Evolutionary conservation across 1,140 invertebrate species (phyloP).

Genomic region (Rhizoglyphus robini): DNA sequence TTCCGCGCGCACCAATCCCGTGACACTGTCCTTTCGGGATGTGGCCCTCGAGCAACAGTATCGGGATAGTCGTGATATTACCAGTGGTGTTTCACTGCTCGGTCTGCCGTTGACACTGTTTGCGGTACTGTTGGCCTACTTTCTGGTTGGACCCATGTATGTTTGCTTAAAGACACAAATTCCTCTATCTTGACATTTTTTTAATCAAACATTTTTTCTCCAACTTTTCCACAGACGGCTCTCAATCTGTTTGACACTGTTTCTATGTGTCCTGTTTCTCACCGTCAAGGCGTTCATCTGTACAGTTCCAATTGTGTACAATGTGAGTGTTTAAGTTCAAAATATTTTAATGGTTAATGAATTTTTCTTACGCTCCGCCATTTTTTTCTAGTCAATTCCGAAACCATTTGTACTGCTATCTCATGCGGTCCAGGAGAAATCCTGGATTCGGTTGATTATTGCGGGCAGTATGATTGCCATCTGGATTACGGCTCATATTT

Average conservation of each 20-base stretch:
- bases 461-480: constrained; percentile 15
- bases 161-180: constrained; percentile 5
- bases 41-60: constrained; percentile 27
- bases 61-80: constrained; percentile 27
- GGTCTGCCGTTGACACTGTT: constrained; percentile 28
- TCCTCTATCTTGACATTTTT: not conserved
- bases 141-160: constrained; percentile 29
- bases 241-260: constrained; percentile 36
- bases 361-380: not conserved
- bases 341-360: not conserved
- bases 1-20: constrained; percentile 21
- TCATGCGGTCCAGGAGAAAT: constrained; percentile 20
- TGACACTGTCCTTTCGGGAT: constrained; percentile 30
- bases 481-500: constrained; percentile 37
- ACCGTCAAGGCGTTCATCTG: constrained; percentile 34
- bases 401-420: constrained; percentile 21
- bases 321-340: constrained; percentile 16
- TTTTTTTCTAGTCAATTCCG: constrained; percentile 21
- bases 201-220: constrained; percentile 2
- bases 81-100: constrained; percentile 27
- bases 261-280: constrained; percentile 37
- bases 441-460: constrained; percentile 20
- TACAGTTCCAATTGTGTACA: constrained; percentile 18
- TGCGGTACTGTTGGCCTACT: constrained; percentile 26
- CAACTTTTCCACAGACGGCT: constrained; percentile 19